Evolutionary conservation across 2,113 vertebrate species (phyloP), one percentile per base, ranked within the genome.

Genomic region (Aldabrachelys gigantea): DNA sequence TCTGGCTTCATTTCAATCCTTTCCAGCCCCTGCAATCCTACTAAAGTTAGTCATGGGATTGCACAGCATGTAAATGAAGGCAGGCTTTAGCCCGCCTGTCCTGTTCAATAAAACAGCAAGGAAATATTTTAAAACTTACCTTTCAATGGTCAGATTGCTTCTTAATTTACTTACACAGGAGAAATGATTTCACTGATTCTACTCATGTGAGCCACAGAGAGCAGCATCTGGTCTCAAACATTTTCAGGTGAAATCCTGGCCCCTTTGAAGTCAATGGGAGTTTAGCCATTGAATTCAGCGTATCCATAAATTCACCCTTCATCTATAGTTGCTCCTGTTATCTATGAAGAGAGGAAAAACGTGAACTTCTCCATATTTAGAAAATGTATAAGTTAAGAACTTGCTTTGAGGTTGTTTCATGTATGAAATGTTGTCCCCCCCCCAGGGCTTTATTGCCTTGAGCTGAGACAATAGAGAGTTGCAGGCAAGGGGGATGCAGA

Each of bases 1-100:
- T 87, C 91, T 95, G 94, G 92, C 95, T 92, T 76, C 81, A 19
- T 79, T 97, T 95, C 87, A 93, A 91, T 47, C 85, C 38, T 5
- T 75, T 84, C 72, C 87, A 78, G 86, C 19, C 84, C 69, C 62
- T 59, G 85, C 83, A 21, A 90, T 79, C 80, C 83, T 83, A 35
- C 38, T 93, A 53, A 88, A 93, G 65, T 59, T 88, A 78, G 53
- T 62, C 57, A 62, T 29, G 14, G 31, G 22, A 49, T 13, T 59
- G 14, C 24, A 76, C 5, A 14, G 22, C 21, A 11, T 25, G 24
- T 44, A 76, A 25, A 24, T 44, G 10, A 76, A 76, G 72, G 72
- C 72, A 76, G 72, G 38, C 21, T 76, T 76, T 44, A 22, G 19
- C 38, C 19, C 12, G 41, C 41, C 53, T 92, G 50, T 52, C 31